Base-by-base conservation (phyloP, 2,113 vertebrate genomes). In the Trichomycterus rosablanca region DNA sequence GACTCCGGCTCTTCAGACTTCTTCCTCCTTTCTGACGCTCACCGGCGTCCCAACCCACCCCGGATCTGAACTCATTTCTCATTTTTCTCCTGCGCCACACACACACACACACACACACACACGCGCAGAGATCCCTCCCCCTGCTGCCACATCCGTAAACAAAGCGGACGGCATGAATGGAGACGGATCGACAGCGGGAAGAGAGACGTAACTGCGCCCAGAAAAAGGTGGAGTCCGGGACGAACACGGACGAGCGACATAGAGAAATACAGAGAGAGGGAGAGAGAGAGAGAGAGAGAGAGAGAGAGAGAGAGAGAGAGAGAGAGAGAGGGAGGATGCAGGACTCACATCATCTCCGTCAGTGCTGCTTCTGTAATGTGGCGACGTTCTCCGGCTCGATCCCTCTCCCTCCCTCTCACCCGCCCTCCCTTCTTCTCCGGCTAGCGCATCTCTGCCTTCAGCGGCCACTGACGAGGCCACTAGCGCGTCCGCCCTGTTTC, bases 301-400 rank as follows among this genome's bases (percentile, higher is more conserved):
- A 39, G 42, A 10, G 16, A 18, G 8, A 44, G 42, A 22, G 1
- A 48, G 11, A n/a, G 22, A 48, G 11, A 26, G 22, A 48, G 12
- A 48, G 1, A 24, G 1, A 48, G 49, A 43, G 63, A 63, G 52
- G 59, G 52, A 43, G 67, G n/a, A 44, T 78, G 68, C 46, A 72
- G 73, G 59, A 88, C 87, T 87, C 87, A 87, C 87, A 88, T 89
- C 87, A 88, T 87, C 71, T 83, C 81, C 77, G 81, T 79, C 81
- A 81, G 67, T 70, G 68, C 74, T 66, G 73, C 75, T 62, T 60
- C 83, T 76, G 69, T 71, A 59, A 77, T 68, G 79, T 74, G 77
- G 74, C 59, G 63, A 76, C 76, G 80, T 63, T 72, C 68, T 78
- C 67, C 80, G 65, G 78, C 71, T 59, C 34, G 44, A 44, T 58